Percentiles rank a stretch among this genome's conserved stretches.
Evolutionary conservation across 2,113 vertebrate species (phyloP).

Genomic region (Anoplopoma fimbria): DNA sequence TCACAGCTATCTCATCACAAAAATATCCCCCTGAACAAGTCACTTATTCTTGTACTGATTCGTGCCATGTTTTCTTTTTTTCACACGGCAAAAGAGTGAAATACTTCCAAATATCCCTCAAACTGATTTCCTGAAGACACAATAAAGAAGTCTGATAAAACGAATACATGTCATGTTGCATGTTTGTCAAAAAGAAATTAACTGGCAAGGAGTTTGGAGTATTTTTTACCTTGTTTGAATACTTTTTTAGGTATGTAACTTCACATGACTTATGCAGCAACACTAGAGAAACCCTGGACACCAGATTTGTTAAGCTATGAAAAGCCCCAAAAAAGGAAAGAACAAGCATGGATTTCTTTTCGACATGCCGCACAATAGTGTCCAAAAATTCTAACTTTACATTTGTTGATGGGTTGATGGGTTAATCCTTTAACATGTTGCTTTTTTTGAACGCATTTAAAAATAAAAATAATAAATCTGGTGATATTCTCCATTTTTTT

Average conservation of each 20-base stretch:
- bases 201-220: neutral
- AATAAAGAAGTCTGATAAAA: constrained; percentile 42
- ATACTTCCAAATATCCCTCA: neutral
- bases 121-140: neutral
- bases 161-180: neutral
- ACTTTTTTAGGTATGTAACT: no score
- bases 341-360: neutral
- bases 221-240: no score
- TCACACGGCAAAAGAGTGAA: neutral
- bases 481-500: no score
- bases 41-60: constrained; percentile 3
- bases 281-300: no score
- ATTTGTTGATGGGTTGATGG: no score
- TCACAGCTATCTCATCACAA: constrained; percentile 20
- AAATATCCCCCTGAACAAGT: neutral
- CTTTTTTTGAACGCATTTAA: neutral
- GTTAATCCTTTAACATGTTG: no score
- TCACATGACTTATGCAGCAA: no score
- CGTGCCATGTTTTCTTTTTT: neutral
- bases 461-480: no score
- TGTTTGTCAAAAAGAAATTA: neutral
- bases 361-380: no score
- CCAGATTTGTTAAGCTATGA: neutral
- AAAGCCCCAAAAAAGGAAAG: neutral
- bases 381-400: no score